Base-by-base conservation (phyloP, 1,140 invertebrate species). In the Calephelis virginiensis region DNA sequence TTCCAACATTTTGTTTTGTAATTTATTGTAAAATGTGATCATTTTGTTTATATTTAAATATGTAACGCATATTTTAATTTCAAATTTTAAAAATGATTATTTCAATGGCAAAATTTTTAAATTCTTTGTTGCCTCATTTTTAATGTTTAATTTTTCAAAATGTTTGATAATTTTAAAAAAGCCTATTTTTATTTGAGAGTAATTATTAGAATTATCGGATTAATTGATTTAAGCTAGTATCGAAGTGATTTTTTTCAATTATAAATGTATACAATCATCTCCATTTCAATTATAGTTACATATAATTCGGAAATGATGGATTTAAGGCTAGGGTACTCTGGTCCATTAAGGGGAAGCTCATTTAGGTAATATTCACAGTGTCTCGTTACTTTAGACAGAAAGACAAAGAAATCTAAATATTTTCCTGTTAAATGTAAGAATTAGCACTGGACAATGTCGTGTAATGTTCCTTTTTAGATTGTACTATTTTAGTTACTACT, bases 171-270 rank as follows among this genome's bases (percentile, higher is more conserved):
- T 65, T 40, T 65, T 65, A 8, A 11, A 56, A 56, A 7, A 28
- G 12, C 11, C 13, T 17, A 12, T 56, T 56, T 56, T 56, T 14
- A 56, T 56, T 56, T 28, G 28, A 37, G 37, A 37, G 37, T 56
- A n/a, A 37, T 40, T 53, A 46, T 45, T 62, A 61, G 60, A 45
- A 61, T 37, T 61, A n/a, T 61, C 14, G 13, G 13, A 14, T 53
- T 13, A 12, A 45, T 65, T 65, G 43, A 65, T 65, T 53, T 64
- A 65, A 65, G 64, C 28, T 65, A 53, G 49, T 65, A 56, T 38
- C 53, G 38, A 46, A 45, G 61, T 62, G 43, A 53, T 65, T 49
- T 40, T 65, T 50, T 65, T 50, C 43, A 64, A 65, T 40, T 50
- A 53, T 65, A 12, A 53, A 65, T 64, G 49, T 65, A 40, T 65